Evolutionary conservation across 2,888 invertebrate species (phyloP).

Genomic region (Hetaerina titia): DNA sequence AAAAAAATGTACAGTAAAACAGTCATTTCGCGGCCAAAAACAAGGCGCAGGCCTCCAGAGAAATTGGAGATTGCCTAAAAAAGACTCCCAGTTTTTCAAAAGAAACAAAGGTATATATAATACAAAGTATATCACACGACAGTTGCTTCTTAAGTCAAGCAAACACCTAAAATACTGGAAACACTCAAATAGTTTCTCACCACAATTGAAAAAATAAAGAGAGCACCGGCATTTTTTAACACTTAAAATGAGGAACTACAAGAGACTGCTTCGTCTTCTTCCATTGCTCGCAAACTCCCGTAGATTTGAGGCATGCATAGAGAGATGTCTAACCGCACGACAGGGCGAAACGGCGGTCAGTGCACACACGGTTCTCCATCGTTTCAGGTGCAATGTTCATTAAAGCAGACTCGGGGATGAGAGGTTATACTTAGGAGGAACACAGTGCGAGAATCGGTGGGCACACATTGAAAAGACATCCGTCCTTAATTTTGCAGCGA

Average conservation of each 20-base stretch:
- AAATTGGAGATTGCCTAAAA: too few species aligned
- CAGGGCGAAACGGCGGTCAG: background rate
- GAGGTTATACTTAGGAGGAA: too few species aligned
- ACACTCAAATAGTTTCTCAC: background rate
- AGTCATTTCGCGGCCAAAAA: too few species aligned
- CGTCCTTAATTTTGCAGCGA: background rate
- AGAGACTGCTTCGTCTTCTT: background rate
- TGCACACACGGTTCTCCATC: too few species aligned
- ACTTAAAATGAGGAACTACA: background rate
- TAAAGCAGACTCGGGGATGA: too few species aligned
- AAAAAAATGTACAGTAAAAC: background rate
- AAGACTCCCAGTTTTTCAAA: too few species aligned
- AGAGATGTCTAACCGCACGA: background rate
- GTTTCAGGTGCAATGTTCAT: too few species aligned
- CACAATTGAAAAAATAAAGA: background rate
- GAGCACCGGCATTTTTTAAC: background rate
- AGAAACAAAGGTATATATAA: too few species aligned
- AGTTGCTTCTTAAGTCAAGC: background rate
- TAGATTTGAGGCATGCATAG: background rate
- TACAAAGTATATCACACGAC: background rate
- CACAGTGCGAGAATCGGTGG: background rate
- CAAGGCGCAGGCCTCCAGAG: too few species aligned
- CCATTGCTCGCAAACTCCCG: background rate
- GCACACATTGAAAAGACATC: background rate
- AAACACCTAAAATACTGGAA: background rate